Percentiles rank a stretch among this genome's conserved stretches.
phyloP scores from a whole-genome alignment of 37 sponge, comb jelly and placozoan species.

The Theonella swinhoei region DNA sequence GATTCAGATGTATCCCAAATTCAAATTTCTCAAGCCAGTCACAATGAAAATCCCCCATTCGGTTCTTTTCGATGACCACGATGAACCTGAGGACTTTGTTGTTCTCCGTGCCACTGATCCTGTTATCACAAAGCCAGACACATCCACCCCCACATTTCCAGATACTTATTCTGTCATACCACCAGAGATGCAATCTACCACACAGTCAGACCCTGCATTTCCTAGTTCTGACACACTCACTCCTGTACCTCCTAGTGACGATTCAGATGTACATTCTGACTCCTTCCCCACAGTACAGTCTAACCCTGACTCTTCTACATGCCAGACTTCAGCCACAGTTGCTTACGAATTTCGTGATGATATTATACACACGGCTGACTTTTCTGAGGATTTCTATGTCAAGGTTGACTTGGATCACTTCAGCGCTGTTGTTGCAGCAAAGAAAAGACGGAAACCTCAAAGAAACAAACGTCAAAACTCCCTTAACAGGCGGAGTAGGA shows the following conservation, averaged over 20 bases:
- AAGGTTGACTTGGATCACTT: not conserved
- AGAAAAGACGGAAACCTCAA: not conserved
- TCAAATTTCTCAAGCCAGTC: not conserved
- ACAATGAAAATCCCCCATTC: not conserved
- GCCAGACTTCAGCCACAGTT: too few relatives aligned
- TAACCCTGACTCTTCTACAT: too few relatives aligned
- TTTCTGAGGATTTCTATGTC: not conserved
- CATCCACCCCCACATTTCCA: too few relatives aligned
- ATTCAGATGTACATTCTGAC: too few relatives aligned
- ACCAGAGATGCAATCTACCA: too few relatives aligned
- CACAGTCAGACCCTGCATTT: too few relatives aligned
- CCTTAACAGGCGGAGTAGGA: not conserved
- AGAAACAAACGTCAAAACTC: not conserved
- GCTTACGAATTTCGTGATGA: too few relatives aligned
- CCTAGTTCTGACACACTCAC: too few relatives aligned
- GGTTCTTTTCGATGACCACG: not conserved
- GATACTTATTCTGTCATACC: too few relatives aligned
- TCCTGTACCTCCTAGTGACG: too few relatives aligned
- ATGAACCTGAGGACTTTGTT: not conserved
- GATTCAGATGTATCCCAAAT: not conserved
- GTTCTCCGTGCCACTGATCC: not conserved
- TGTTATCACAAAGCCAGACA: too few relatives aligned
- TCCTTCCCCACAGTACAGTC: too few relatives aligned
- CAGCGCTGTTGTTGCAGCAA: not conserved
- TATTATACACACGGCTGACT: not conserved